Evolutionary conservation across 2,888 invertebrate species (phyloP).

Genomic region (Scaptomyza flava): DNA sequence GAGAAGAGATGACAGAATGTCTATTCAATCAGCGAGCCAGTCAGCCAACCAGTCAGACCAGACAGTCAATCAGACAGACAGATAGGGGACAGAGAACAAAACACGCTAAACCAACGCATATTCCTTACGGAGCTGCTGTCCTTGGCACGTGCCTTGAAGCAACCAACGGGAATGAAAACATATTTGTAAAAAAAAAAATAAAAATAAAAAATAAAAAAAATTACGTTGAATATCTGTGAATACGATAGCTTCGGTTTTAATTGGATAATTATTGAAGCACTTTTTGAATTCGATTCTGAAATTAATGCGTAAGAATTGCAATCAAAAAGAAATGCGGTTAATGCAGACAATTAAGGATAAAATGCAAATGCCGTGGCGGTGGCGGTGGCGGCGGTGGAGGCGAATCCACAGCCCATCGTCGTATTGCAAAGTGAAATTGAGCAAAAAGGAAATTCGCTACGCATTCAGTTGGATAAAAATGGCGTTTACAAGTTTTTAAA

Average conservation of each 20-base stretch:
- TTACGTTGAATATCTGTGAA: slow-evolving; percentile 5
- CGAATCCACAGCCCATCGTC: neutral
- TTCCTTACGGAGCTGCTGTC: slow-evolving; percentile 31
- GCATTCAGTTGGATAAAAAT: slow-evolving; percentile 10
- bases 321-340: slow-evolving; percentile 26
- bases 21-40: slow-evolving; percentile 72
- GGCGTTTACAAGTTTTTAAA: slow-evolving; percentile 2
- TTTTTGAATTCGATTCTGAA: slow-evolving; percentile 60
- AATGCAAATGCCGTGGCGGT: slow-evolving; percentile 12
- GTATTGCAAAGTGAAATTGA: slow-evolving; percentile 11
- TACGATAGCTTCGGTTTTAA: slow-evolving; percentile 60
- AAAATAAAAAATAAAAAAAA: slow-evolving; percentile 4
- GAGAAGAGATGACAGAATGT: slow-evolving; percentile 63
- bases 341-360: slow-evolving; percentile 28
- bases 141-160: slow-evolving; percentile 47
- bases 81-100: slow-evolving; percentile 3
- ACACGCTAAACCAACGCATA: slow-evolving; percentile 30
- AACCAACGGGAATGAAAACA: slow-evolving; percentile 20
- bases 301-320: slow-evolving; percentile 46
- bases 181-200: neutral
- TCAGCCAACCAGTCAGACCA: slow-evolving; percentile 42
- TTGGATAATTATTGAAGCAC: slow-evolving; percentile 76
- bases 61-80: slow-evolving; percentile 25
- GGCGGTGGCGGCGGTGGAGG: neutral
- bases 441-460: neutral